Evolutionary conservation across 2,888 invertebrate species (phyloP), one percentile per base, ranked within the genome.

Genomic region (Anaspis maculata): DNA sequence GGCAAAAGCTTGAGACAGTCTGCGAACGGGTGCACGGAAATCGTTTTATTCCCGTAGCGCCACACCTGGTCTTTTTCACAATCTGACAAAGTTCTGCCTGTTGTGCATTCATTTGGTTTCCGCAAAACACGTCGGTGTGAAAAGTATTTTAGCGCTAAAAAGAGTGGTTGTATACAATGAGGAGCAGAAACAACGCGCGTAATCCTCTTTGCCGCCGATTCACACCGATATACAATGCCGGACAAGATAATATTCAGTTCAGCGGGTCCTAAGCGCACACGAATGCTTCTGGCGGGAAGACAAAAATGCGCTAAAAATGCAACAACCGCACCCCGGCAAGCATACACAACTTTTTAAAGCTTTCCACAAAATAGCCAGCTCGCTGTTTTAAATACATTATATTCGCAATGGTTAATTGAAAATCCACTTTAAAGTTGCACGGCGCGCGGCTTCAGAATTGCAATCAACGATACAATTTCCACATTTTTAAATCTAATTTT

Each of bases 391-490:
- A 59, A 61, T 61, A 60, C 59, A 60, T 61, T 57, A 56, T 53
- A 57, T 56, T 59, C 59, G n/a, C n/a, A 57, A 61, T 60, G 58
- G 62, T 63, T 66, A 66, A 66, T 65, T 65, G 65, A 62, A 63
- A 65, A 63, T 62, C 64, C 64, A 64, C 65, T 64, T 60, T 59
- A 62, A 63, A 61, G 59, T 63, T 61, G 45, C 46, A 37, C 37
- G 37, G 37, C 37, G 37, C 32, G 43, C 44, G 30, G 37, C 39
- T 39, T 45, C 55, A 51, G 59, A 57, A 61, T 62, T 57, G 64
- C 64, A 66, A 65, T 65, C 64, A 65, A 61, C 64, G 65, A 62
- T 65, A 65, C 64, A 65, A 62, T 62, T 61, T 59, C 60, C 59
- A 56, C 57, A 56, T 60, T 60, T 61, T 60, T 60, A 59, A 59